A percentile compares a stretch with the other conserved stretches of the same genome.
Evolutionary conservation across 2,888 invertebrate species (phyloP).

Genomic region (Labia minor): DNA sequence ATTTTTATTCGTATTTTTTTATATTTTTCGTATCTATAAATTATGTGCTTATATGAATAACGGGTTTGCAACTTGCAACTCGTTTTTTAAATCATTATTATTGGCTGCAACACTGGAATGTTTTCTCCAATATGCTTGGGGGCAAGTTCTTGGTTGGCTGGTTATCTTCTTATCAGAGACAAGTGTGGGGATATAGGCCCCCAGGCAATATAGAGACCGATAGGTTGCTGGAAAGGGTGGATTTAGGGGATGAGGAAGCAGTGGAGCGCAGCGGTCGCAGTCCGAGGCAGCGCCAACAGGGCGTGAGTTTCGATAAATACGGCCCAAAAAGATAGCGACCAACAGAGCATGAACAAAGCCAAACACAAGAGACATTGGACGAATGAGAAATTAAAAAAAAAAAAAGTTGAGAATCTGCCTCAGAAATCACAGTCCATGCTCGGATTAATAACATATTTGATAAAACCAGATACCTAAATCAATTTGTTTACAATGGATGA

Average conservation of each 20-base stretch:
- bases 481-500: too few relatives aligned
- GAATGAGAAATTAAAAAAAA: neutral
- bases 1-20: too few relatives aligned
- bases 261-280: neutral
- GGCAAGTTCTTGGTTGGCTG: slow-evolving; percentile 8
- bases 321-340: neutral
- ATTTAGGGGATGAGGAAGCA: too few relatives aligned
- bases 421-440: too few relatives aligned
- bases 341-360: neutral
- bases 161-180: neutral
- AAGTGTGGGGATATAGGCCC: neutral
- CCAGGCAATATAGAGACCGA: neutral
- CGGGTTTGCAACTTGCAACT: too few relatives aligned
- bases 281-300: neutral
- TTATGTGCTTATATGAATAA: too few relatives aligned
- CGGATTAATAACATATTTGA: too few relatives aligned
- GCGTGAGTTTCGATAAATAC: slow-evolving; percentile 5
- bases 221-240: neutral
- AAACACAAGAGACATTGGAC: neutral
- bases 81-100: neutral
- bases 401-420: neutral
- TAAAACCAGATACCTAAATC: too few relatives aligned
- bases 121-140: neutral
- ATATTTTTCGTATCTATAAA: too few relatives aligned
- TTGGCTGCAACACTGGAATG: neutral